Conservation (phyloP, 2,113 vertebrate genomes). For the Lepisosteus osseus region DNA sequence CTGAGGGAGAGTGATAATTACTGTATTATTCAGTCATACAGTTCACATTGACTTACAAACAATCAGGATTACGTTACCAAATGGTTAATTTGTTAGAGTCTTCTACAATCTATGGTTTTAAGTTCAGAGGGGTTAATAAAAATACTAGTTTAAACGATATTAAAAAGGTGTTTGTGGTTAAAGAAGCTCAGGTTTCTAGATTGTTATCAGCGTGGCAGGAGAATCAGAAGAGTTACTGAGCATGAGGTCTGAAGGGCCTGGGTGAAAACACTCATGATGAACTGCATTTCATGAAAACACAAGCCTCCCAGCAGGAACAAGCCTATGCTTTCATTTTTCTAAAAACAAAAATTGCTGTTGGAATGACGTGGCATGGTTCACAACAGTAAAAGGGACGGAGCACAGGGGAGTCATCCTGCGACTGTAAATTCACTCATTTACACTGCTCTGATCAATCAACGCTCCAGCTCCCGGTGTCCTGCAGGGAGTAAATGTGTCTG, state of each 20-base stretch:
- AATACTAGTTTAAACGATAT: background rate
- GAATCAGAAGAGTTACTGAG: background rate
- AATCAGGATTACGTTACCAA: background rate
- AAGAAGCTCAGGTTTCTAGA: background rate
- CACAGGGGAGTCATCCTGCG: background rate
- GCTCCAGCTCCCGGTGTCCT: background rate
- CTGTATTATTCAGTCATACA: background rate
- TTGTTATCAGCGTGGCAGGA: background rate
- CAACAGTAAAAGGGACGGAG: slow-evolving; percentile 9
- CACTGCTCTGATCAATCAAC: background rate
- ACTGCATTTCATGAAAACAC: background rate
- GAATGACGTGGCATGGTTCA: background rate
- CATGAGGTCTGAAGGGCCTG: too few relatives aligned
- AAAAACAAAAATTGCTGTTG: background rate
- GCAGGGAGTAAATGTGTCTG: too few relatives aligned
- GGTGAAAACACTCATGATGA: too few relatives aligned
- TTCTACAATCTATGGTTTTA: background rate
- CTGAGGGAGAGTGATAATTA: background rate
- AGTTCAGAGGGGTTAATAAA: background rate
- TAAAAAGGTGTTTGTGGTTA: background rate
- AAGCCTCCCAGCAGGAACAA: background rate
- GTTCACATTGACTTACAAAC: background rate
- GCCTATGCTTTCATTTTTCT: background rate
- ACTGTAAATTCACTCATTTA: background rate
- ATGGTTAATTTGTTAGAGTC: background rate